Evolutionary conservation across 1,140 invertebrate genomes (phyloP).

Genomic region (Lordiphosa clarofinis): DNA sequence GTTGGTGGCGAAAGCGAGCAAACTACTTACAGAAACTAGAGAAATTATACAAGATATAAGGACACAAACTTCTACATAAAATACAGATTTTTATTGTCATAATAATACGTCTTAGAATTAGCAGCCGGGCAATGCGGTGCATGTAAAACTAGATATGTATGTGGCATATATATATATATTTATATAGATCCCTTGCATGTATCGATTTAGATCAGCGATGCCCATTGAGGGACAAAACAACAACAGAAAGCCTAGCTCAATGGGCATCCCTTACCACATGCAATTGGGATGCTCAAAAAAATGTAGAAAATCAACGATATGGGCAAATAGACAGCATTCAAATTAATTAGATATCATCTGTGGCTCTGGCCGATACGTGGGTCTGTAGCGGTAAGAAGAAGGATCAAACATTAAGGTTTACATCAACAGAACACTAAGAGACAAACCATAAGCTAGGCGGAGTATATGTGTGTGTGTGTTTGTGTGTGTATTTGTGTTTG

Average conservation of each 20-base stretch:
- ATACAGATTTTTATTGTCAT: too few relatives aligned
- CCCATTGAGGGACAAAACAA: too few relatives aligned
- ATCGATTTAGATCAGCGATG: slow-evolving; percentile 11
- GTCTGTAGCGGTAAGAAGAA: not conserved
- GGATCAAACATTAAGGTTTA: not conserved
- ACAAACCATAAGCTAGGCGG: not conserved
- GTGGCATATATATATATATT: slow-evolving; percentile 11
- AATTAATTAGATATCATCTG: slow-evolving; percentile 37
- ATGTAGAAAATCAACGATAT: slow-evolving; percentile 58
- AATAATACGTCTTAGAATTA: not conserved
- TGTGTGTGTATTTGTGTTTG: slow-evolving; percentile 1
- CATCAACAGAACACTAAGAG: too few relatives aligned
- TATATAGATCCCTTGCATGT: slow-evolving; percentile 33
- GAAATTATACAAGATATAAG: not conserved
- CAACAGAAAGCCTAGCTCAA: too few relatives aligned
- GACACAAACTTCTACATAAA: too few relatives aligned
- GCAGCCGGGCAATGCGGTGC: slow-evolving; percentile 42
- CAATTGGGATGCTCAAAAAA: slow-evolving; percentile 40
- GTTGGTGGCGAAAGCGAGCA: not conserved
- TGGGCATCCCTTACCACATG: slow-evolving; percentile 9
- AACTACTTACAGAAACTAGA: slow-evolving; percentile 14
- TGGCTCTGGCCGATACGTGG: slow-evolving; percentile 37
- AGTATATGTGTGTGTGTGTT: slow-evolving; percentile 2
- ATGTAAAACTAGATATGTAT: slow-evolving; percentile 8
- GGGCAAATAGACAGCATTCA: slow-evolving; percentile 73